Percentiles rank a stretch among this genome's conserved stretches.
Evolutionary conservation across 2,113 vertebrate genomes (phyloP).

Genomic region (Myxocyprinus asiaticus): DNA sequence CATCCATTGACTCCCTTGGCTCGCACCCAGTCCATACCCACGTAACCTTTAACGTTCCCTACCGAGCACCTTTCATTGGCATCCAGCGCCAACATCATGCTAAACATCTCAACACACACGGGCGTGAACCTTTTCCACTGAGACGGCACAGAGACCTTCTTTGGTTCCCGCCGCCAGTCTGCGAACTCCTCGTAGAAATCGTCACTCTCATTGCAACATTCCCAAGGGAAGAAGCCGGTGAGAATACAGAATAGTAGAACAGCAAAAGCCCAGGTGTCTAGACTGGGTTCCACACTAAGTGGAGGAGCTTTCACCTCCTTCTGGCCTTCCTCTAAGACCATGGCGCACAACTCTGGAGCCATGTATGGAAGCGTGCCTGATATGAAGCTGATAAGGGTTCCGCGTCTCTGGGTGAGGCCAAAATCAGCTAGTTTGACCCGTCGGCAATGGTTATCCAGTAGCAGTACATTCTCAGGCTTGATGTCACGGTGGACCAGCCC

Average conservation of each 20-base stretch:
- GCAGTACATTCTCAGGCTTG: slow-evolving; percentile 91
- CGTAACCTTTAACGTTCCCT: slow-evolving; percentile 68
- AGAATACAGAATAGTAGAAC: slow-evolving; percentile 93
- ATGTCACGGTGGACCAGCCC: slow-evolving; percentile 90
- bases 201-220: slow-evolving; percentile 78
- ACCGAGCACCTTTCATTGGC: slow-evolving; percentile 72
- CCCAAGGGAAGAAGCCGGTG: slow-evolving; percentile 94
- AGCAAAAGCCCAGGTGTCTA: slow-evolving; percentile 91
- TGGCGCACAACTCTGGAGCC: slow-evolving; percentile 82
- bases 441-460: slow-evolving; percentile 81
- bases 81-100: slow-evolving; percentile 80
- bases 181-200: slow-evolving; percentile 91
- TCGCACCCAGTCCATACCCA: slow-evolving; percentile 75
- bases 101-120: slow-evolving; percentile 80
- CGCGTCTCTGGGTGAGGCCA: slow-evolving; percentile 85
- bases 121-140: slow-evolving; percentile 84
- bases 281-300: slow-evolving; percentile 82
- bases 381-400: slow-evolving; percentile 85
- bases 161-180: slow-evolving; percentile 71
- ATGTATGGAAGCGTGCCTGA: slow-evolving; percentile 90
- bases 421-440: slow-evolving; percentile 90
- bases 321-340: slow-evolving; percentile 67
- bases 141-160: slow-evolving; percentile 74
- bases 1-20: slow-evolving; percentile 37
- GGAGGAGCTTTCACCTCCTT: slow-evolving; percentile 69